A percentile compares a stretch with the other conserved stretches of the same genome.
Conservation (phyloP, 37 sponge, comb jelly and placozoan genomes). For the Axinella damicornis region DNA sequence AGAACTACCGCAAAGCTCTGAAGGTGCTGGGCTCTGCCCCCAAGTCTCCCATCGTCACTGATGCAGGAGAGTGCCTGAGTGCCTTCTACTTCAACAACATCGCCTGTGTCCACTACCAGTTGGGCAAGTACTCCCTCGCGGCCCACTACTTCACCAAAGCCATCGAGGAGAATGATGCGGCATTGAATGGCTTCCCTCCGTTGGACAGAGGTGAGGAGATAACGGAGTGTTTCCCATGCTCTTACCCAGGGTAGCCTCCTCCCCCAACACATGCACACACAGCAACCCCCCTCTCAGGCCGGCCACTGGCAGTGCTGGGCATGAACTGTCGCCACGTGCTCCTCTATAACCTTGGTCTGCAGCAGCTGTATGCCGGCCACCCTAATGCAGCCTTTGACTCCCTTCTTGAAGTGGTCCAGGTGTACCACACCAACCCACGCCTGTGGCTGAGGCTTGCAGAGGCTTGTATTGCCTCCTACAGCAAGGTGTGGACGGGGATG, state of each 20-base stretch:
- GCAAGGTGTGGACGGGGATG: constrained; percentile 69
- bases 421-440: constrained; percentile 90
- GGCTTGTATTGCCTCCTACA: constrained; percentile 85
- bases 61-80: constrained; percentile 88
- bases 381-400: constrained; percentile 91
- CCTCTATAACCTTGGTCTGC: constrained; percentile 93
- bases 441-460: constrained; percentile 97
- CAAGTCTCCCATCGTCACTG: constrained; percentile 80
- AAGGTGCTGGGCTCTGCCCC: constrained; percentile 87
- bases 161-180: constrained; percentile 93
- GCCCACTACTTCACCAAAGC: constrained; percentile 92
- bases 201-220: constrained; percentile 70
- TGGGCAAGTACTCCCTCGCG: constrained; percentile 88
- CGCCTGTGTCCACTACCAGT: constrained; percentile 90
- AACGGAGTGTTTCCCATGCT: neutral
- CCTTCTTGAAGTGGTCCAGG: constrained; percentile 91
- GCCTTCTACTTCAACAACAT: constrained; percentile 95
- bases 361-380: constrained; percentile 91
- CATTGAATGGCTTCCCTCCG: constrained; percentile 87
- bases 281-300: constrained; percentile 89
- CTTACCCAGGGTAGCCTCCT: neutral
- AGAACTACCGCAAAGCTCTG: constrained; percentile 79
- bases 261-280: no score
- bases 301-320: constrained; percentile 80
- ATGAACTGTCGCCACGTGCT: constrained; percentile 92